Percentiles rank a stretch among this genome's conserved stretches.
Conservation (phyloP, 1,140 invertebrate species). For the Homalodisca vitripennis region DNA sequence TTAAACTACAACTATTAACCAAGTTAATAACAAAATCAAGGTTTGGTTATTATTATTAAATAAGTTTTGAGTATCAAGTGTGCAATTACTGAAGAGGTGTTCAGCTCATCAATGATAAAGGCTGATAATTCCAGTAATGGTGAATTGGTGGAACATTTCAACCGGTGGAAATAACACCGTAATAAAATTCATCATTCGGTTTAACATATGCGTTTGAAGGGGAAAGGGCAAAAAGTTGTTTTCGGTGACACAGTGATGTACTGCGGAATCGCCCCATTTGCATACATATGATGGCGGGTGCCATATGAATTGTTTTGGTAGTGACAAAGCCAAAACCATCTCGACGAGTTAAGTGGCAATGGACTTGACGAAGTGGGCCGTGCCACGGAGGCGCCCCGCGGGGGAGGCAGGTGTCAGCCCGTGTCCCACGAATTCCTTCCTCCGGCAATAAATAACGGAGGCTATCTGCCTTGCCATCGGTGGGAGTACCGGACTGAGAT, state of each 20-base stretch:
- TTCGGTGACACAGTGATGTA: background rate
- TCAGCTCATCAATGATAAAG: too few species aligned
- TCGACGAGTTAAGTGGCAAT: background rate
- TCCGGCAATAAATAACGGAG: background rate
- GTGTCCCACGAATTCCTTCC: slow-evolving; percentile 12
- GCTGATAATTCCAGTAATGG: too few species aligned
- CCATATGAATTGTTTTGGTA: slow-evolving; percentile 9
- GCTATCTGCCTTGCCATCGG: background rate
- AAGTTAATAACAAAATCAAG: too few species aligned
- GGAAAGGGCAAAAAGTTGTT: slow-evolving; percentile 15
- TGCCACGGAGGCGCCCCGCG: background rate
- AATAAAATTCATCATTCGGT: background rate
- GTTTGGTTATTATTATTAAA: too few species aligned
- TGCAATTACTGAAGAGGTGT: too few species aligned
- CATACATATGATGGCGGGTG: slow-evolving; percentile 17
- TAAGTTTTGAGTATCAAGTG: too few species aligned
- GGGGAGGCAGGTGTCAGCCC: slow-evolving; percentile 11
- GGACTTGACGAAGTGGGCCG: background rate
- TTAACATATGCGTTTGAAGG: background rate
- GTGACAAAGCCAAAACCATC: slow-evolving; percentile 13
- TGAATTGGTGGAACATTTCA: too few species aligned
- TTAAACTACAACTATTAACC: too few species aligned
- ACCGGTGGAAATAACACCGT: background rate
- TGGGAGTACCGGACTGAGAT: slow-evolving; percentile 17
- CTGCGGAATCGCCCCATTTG: background rate